Evolutionary conservation across 2,797 vertebrate genomes (phyloP).

Genomic region (Brachymystax lenok): DNA sequence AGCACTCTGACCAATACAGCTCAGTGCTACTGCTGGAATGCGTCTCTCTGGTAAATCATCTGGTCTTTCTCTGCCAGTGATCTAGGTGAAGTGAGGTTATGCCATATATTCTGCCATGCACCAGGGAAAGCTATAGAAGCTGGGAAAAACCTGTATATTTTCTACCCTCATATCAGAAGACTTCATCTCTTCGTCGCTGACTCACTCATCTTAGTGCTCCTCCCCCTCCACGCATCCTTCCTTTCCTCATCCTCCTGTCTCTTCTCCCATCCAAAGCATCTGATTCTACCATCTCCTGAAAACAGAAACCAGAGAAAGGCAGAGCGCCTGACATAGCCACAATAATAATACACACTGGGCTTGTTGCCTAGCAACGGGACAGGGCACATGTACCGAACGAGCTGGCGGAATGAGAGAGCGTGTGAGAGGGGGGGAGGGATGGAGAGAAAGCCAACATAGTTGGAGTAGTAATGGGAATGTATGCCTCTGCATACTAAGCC

Average conservation of each 20-base stretch:
- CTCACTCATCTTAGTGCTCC: background rate
- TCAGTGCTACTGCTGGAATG: slow-evolving; percentile 55
- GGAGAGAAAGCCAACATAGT: background rate
- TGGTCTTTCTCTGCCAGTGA: slow-evolving; percentile 71
- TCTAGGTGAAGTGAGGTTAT: slow-evolving; percentile 37
- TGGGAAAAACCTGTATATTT: background rate
- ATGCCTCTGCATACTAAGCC: slow-evolving; percentile 13
- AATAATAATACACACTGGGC: slow-evolving; percentile 57
- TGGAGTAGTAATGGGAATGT: slow-evolving; percentile 10
- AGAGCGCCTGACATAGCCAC: slow-evolving; percentile 64
- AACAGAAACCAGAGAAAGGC: slow-evolving; percentile 37
- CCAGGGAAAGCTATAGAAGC: background rate
- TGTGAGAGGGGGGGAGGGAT: slow-evolving; percentile 29
- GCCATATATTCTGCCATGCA: slow-evolving; percentile 6
- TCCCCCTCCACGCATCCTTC: background rate
- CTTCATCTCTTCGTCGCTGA: background rate
- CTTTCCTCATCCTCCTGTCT: slow-evolving; percentile 33
- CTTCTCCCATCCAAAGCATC: slow-evolving; percentile 54
- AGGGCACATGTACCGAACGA: slow-evolving; percentile 77
- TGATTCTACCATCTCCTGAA: slow-evolving; percentile 36
- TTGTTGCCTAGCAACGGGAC: slow-evolving; percentile 84
- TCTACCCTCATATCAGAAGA: background rate
- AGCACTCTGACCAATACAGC: slow-evolving; percentile 63
- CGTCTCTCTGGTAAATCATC: slow-evolving; percentile 70
- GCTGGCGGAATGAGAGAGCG: slow-evolving; percentile 57